Evolutionary conservation across 2,888 invertebrate species (phyloP), one percentile per base, ranked within the genome.

Genomic region (Norana najaformis): DNA sequence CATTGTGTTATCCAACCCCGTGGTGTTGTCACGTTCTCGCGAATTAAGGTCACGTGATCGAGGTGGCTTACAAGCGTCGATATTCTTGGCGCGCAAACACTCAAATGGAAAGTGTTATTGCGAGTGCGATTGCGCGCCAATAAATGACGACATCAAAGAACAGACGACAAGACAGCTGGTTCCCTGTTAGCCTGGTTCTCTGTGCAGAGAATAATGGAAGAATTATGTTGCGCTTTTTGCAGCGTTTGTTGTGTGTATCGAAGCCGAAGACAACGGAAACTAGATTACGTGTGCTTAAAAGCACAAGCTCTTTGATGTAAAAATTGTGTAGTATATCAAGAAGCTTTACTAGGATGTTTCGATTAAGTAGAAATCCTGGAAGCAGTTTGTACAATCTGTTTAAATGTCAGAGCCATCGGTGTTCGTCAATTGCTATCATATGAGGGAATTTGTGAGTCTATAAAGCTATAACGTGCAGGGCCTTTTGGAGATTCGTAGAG

Each of bases 81-180:
- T n/a, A 69, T 69, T 69, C 69, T 2, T 8, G 69, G 69, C 69
- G 69, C 11, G 69, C 69, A 69, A 69, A 69, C 69, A 69, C 69
- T 69, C 69, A n/a, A 69, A 69, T n/a, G 69, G n/a, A 69, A 69
- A n/a, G 69, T n/a, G n/a, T 69, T 69, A 69, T 69, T 69, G 69
- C n/a, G n/a, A 69, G 69, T 69, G n/a, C 69, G 69, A n/a, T 69
- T 69, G 69, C n/a, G 69, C 69, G 69, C 69, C 69, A n/a, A 69
- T n/a, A 69, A 69, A 69, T 69, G 69, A 69, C 69, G 69, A 69
- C 69, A 69, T 69, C 69, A 69, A 69, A 69, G 16, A n/a, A n/a
- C 69, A n/a, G 69, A 69, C 69, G n/a, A 69, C 30, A 69, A 69
- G 69, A 69, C n/a, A n/a, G 69, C 69, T 69, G 69, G 69, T 69